Percentiles rank a stretch among this genome's conserved stretches.
Conservation (phyloP, 64 coral and sea anemone genomes). For the Astreopora myriophthalma region DNA sequence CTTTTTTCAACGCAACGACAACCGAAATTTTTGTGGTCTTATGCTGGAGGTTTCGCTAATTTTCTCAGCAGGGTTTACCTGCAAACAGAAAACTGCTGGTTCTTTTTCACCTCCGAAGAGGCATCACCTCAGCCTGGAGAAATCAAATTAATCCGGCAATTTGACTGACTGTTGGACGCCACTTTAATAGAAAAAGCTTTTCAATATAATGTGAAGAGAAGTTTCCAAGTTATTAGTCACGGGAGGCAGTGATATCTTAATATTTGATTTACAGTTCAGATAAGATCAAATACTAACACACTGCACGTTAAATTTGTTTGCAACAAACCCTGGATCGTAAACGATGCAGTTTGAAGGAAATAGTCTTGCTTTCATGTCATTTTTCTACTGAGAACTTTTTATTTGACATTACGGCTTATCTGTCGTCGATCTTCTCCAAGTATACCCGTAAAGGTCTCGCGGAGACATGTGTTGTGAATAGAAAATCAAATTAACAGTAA, state of each 20-base stretch:
- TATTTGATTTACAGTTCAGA: background rate
- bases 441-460: background rate
- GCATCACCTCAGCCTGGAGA: no score
- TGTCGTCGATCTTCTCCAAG: background rate
- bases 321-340: background rate
- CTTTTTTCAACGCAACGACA: no score
- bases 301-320: background rate
- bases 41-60: no score
- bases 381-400: no score
- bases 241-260: background rate
- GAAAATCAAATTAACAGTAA: background rate
- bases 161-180: background rate
- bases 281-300: background rate
- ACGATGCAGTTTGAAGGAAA: background rate
- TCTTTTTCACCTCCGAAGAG: no score
- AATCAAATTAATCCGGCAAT: no score
- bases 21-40: no score
- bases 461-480: slow-evolving; percentile 41
- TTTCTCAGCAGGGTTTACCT: no score
- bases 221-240: background rate
- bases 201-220: background rate
- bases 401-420: background rate
- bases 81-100: no score
- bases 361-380: background rate
- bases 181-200: background rate